These are phyloP conservation scores for Tetragonula carbonaria DNA, from an alignment of 2,888 invertebrate species.

Conservation along the genomic window DNA sequence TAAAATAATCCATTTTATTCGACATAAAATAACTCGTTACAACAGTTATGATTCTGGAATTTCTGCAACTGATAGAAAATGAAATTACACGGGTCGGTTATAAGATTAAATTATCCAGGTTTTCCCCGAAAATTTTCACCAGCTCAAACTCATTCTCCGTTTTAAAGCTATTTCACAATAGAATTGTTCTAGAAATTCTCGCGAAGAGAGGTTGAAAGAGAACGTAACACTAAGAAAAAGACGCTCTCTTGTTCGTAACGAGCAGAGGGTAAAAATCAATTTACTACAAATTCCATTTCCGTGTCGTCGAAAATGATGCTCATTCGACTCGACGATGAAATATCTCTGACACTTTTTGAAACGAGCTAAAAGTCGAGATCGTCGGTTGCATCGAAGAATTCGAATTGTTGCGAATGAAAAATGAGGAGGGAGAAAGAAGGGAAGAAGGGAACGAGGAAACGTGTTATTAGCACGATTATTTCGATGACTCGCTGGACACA, in stretches of 20 bases:
- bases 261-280: background rate
- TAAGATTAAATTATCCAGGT: background rate
- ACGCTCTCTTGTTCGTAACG: background rate
- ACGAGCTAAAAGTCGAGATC: background rate
- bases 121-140: no score
- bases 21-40: background rate
- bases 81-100: background rate
- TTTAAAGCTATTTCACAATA: background rate
- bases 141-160: background rate
- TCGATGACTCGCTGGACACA: conserved; percentile 34
- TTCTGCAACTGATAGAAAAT: background rate
- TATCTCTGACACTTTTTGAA: background rate
- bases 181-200: background rate
- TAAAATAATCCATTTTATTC: background rate
- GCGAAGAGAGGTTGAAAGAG: background rate
- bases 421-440: background rate
- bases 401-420: background rate
- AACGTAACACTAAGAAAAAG: background rate
- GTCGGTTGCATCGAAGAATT: background rate
- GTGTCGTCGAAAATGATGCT: background rate
- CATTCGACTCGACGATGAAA: conserved; percentile 1
- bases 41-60: no score
- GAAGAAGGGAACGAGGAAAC: background rate
- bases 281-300: conserved; percentile 3
- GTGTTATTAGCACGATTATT: conserved; percentile 18